These are phyloP conservation scores for Daktulosphaira vitifoliae DNA, from an alignment of 1,140 invertebrate genomes.

Conservation along the genomic window DNA sequence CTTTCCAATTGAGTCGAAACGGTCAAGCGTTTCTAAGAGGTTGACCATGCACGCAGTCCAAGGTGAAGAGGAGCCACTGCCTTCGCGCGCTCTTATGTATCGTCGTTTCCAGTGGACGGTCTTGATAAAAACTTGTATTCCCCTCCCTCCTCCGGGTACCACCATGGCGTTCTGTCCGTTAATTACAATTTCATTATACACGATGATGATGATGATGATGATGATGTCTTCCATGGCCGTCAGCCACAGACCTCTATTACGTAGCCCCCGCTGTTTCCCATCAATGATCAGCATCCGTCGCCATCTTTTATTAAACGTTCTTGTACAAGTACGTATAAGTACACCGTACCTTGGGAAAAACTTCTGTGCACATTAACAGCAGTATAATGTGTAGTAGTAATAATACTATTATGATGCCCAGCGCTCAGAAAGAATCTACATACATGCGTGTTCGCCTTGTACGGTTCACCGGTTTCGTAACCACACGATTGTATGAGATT, in stretches of 20 bases:
- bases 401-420: conserved; percentile 18
- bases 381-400: too few relatives aligned
- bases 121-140: conserved; percentile 25
- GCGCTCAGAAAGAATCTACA: not conserved
- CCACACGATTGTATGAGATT: not conserved
- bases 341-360: conserved; percentile 26
- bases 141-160: too few relatives aligned
- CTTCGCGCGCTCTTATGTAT: too few relatives aligned
- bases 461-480: conserved; percentile 29
- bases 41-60: too few relatives aligned
- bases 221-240: conserved; percentile 19
- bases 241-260: not conserved
- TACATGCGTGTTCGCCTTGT: conserved; percentile 30
- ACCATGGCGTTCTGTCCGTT: too few relatives aligned
- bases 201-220: too few relatives aligned
- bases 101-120: not conserved
- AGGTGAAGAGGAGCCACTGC: too few relatives aligned
- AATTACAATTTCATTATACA: too few relatives aligned
- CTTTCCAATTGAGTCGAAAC: too few relatives aligned
- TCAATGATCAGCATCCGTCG: conserved; percentile 32
- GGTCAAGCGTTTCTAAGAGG: too few relatives aligned
- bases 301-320: conserved; percentile 22
- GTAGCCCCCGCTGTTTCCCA: conserved; percentile 8
- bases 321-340: not conserved
- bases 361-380: not conserved